phyloP scores from a whole-genome alignment of 1,140 invertebrate genomes.

The Drosophila nikananu region DNA sequence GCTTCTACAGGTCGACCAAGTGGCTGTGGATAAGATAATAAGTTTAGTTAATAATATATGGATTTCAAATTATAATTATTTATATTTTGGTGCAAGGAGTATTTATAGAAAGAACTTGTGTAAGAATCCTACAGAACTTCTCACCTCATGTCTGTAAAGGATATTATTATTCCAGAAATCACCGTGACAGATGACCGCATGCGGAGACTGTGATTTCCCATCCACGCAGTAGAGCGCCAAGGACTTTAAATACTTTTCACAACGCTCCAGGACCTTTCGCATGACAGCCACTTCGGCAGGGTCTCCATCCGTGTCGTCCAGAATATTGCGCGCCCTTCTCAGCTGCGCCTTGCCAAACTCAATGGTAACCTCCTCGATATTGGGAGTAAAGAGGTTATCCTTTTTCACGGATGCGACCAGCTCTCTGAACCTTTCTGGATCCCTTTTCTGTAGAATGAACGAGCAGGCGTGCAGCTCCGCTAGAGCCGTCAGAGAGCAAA shows the following conservation, averaged over 20 bases:
- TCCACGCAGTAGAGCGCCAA: constrained; percentile 52
- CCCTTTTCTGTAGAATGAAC: constrained; percentile 49
- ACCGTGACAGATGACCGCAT: constrained; percentile 69
- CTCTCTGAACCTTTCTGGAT: constrained; percentile 35
- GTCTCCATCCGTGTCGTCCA: constrained; percentile 10
- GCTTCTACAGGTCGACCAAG: constrained; percentile 52
- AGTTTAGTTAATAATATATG: too few species aligned
- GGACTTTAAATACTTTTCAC: constrained; percentile 54
- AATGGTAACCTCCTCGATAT: constrained; percentile 54
- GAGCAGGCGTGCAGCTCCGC: constrained; percentile 66
- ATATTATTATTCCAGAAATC: constrained; percentile 77
- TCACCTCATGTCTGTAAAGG: constrained; percentile 61
- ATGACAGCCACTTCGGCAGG: constrained; percentile 7
- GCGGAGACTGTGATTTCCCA: constrained; percentile 37
- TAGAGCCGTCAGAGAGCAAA: constrained; percentile 46
- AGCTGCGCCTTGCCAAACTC: constrained; percentile 69
- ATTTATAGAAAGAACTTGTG: background rate
- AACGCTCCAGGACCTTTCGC: constrained; percentile 32
- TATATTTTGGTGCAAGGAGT: background rate
- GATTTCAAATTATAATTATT: background rate
- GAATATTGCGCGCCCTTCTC: constrained; percentile 31
- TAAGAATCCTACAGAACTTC: background rate
- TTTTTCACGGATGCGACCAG: constrained; percentile 31
- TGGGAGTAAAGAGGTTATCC: constrained; percentile 60
- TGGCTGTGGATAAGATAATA: background rate